Evolutionary conservation across 2,888 invertebrate genomes (phyloP), one percentile per base, ranked within the genome.

Genomic region (Lottia gigantea): DNA sequence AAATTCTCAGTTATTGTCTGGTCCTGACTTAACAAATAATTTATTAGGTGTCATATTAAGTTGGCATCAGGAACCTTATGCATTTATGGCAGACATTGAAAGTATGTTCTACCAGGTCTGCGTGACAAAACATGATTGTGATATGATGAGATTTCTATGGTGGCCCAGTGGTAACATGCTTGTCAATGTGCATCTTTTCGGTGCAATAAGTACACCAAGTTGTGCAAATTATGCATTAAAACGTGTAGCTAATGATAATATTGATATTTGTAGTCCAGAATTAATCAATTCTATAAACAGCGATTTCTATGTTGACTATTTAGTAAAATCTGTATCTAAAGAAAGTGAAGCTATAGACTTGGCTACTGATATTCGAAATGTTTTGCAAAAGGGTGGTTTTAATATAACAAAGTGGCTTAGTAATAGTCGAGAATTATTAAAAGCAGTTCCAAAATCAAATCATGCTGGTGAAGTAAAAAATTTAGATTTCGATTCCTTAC

Each of bases 11-110:
- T 64, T 78, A 16, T 23, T 77, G 16, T 74, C 70, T 40, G 79
- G 78, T 2, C 77, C 80, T 15, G 77, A 80, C 65, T 68, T 78
- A 15, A 75, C 69, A 19, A 78, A 78, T 46, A 76, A 64, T 26
- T 66, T 78, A 19, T 19, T 78, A n/a, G 79, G 76, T 14, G 77
- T 74, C 14, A 55, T 79, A 15, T 47, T 72, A 4, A 67, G 76
- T 25, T 79, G 77, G 62, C 45, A 78, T 45, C 66, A 77, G 61
- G 72, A 78, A 45, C 64, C 64, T 14, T 64, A 75, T 26, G 78
- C 74, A 40, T 25, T 78, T 2, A 76, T 73, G 68, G 75, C 70
- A 0, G 76, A 76, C 66, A 75, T 75, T 26, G 74, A 78, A 19
- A 68, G 55, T 62, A 76, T 74, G 74, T 73, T 74, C 31, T 69